Conservation (phyloP, 2,797 vertebrate genomes). For the Salmo trutta region DNA sequence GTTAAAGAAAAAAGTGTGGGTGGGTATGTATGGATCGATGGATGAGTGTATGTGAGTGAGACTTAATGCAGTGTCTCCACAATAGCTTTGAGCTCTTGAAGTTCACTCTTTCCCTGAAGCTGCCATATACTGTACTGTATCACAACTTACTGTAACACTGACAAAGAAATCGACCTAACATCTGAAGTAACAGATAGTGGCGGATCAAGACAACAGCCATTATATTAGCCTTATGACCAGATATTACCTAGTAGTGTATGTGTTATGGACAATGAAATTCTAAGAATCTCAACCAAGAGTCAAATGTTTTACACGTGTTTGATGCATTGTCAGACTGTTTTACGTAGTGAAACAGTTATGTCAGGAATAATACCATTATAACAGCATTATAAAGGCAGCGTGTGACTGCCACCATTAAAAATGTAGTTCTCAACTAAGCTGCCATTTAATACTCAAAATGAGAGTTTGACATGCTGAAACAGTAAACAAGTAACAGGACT, state of each 20-base stretch:
- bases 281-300: neutral
- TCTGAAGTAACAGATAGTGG: too few relatives aligned
- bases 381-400: neutral
- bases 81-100: conserved; percentile 2
- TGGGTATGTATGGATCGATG: neutral
- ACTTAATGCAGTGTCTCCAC: conserved; percentile 6
- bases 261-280: neutral
- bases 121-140: neutral
- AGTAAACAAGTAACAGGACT: neutral
- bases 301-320: neutral
- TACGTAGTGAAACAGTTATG: neutral
- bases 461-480: neutral
- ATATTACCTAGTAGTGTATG: neutral
- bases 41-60: neutral
- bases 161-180: neutral
- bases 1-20: conserved; percentile 26
- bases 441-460: conserved; percentile 2
- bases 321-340: neutral
- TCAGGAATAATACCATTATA: conserved; percentile 2
- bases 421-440: neutral
- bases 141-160: neutral
- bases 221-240: neutral
- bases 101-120: neutral
- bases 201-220: neutral
- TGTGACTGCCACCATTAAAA: neutral